Evolutionary conservation across 1,140 invertebrate genomes (phyloP).

Genomic region (Drosophila paulistorum): DNA sequence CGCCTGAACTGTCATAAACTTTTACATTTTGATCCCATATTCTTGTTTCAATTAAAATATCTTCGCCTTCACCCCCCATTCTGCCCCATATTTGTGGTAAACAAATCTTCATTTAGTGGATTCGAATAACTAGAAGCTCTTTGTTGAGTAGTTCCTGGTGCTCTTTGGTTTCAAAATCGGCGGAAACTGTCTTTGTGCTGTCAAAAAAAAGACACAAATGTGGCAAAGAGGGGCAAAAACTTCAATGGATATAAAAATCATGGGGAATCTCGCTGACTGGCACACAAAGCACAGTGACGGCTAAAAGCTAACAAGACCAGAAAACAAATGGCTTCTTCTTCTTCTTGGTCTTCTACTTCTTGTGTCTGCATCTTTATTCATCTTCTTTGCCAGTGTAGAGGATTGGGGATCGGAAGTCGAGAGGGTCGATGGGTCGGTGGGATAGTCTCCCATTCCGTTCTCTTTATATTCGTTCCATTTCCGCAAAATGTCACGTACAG

Average conservation of each 20-base stretch:
- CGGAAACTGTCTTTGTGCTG: constrained; percentile 37
- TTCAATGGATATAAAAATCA: constrained; percentile 39
- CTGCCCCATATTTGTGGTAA: constrained; percentile 8
- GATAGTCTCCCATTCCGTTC: constrained; percentile 9
- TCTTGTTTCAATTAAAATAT: constrained; percentile 7
- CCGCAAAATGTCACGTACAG: constrained; percentile 72
- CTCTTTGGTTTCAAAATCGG: constrained; percentile 9
- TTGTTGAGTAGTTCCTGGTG: neutral
- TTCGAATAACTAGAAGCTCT: neutral
- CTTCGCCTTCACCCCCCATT: no score
- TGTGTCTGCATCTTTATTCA: constrained; percentile 12
- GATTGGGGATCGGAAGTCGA: neutral
- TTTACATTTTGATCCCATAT: constrained; percentile 46
- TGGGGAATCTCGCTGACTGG: constrained; percentile 28
- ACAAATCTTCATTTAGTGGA: constrained; percentile 39
- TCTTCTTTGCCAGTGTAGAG: neutral
- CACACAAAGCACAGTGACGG: constrained; percentile 10
- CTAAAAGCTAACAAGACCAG: constrained; percentile 24
- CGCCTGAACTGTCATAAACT: constrained; percentile 31
- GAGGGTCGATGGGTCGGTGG: no score
- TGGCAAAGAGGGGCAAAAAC: constrained; percentile 11
- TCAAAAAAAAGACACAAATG: constrained; percentile 8
- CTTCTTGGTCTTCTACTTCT: neutral
- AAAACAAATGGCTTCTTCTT: neutral
- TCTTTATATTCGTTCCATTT: constrained; percentile 40